These are phyloP conservation scores for Halictus rubicundus DNA, from an alignment of 1,140 invertebrate species.

Conservation along the genomic window DNA sequence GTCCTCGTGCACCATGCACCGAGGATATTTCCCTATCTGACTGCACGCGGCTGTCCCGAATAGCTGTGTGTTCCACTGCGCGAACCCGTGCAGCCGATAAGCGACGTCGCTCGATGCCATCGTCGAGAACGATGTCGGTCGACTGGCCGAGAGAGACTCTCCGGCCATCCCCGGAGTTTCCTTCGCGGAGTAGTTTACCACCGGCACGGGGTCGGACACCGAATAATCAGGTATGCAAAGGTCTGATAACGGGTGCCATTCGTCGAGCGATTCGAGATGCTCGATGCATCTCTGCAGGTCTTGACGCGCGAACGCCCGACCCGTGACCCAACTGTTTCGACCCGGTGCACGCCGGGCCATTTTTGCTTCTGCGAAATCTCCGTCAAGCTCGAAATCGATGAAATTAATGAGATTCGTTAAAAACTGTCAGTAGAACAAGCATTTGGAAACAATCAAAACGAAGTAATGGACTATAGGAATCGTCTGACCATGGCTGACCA, in stretches of 20 bases:
- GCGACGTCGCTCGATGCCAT: conserved; percentile 12
- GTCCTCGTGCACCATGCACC: not conserved
- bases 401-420: too few species aligned
- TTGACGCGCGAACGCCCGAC: not conserved
- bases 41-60: conserved; percentile 15
- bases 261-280: conserved; percentile 43
- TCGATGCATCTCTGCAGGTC: conserved; percentile 4
- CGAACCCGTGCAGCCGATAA: conserved; percentile 43
- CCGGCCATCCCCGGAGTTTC: conserved; percentile 28
- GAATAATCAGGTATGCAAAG: conserved; percentile 72
- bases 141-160: not conserved
- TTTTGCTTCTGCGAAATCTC: too few species aligned
- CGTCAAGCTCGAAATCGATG: too few species aligned
- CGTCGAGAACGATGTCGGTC: conserved; percentile 21
- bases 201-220: conserved; percentile 47
- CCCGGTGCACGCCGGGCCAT: too few species aligned
- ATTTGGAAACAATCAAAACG: too few species aligned
- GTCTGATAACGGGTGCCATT: conserved; percentile 68
- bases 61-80: conserved; percentile 20
- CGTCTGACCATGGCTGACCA: too few species aligned
- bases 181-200: conserved; percentile 60
- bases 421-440: too few species aligned
- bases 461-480: too few species aligned
- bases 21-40: conserved; percentile 50
- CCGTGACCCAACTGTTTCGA: not conserved